These are phyloP conservation scores for Trimorus sp. DNA, from an alignment of 2,888 invertebrate species.

Conservation along the genomic window DNA sequence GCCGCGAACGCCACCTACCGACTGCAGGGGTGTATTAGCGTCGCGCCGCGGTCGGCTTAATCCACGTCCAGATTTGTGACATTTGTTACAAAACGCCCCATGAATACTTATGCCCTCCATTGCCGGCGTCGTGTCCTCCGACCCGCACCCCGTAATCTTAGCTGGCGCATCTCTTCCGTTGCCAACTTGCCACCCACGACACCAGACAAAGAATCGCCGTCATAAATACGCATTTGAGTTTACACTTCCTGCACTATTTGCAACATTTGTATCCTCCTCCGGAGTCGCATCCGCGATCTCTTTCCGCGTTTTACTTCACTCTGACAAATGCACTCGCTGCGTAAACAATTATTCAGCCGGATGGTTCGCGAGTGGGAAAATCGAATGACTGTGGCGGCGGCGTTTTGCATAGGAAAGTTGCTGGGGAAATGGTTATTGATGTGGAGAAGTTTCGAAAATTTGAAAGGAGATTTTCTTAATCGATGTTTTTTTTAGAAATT, in stretches of 20 bases:
- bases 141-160: constrained; percentile 54
- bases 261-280: constrained; percentile 57
- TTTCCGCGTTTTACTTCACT: constrained; percentile 43
- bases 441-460: too few species aligned
- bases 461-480: too few species aligned
- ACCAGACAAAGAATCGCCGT: constrained; percentile 55
- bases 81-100: constrained; percentile 71
- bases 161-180: constrained; percentile 50
- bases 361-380: neutral
- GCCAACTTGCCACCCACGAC: constrained; percentile 48
- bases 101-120: constrained; percentile 70
- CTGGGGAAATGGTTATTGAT: too few species aligned
- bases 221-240: constrained; percentile 65
- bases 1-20: constrained; percentile 54
- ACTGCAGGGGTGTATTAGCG: constrained; percentile 60
- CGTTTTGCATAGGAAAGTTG: too few species aligned
- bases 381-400: neutral
- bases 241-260: constrained; percentile 57
- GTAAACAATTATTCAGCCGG: constrained; percentile 30
- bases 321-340: constrained; percentile 35
- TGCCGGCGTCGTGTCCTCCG: constrained; percentile 53
- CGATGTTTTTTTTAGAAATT: too few species aligned
- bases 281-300: constrained; percentile 39
- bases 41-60: constrained; percentile 66
- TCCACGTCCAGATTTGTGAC: constrained; percentile 73